Evolutionary conservation across 2,113 vertebrate genomes (phyloP), one percentile per base, ranked within the genome.

Genomic region (Perccottus glenii): DNA sequence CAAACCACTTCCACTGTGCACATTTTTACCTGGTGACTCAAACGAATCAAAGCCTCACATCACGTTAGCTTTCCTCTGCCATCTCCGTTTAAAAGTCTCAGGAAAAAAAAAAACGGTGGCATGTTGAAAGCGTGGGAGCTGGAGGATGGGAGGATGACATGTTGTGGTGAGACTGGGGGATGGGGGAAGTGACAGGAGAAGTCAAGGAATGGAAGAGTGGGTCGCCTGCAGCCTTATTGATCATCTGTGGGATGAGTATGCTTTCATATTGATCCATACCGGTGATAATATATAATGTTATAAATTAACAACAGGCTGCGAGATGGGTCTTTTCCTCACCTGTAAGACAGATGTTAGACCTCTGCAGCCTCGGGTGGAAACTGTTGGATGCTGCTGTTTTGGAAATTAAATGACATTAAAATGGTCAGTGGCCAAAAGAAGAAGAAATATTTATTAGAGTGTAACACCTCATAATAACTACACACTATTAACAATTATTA

Each of bases 81-180:
- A 27, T 8, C 38, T 40, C 38, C 8, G 5, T 40, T 40, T 5
- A 40, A 40, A 40, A 40, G 5, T 46, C 10, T 11, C 4, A 46
- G 12, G 12, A 11, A 46, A 11, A 11, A 46, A 11, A 11, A 46
- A 46, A 14, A 46, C 11, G 9, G 11, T 46, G 12, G 44, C 4
- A 11, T 46, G 44, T 33, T 80, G 70, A 82, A 81, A 76, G 83
- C 48, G 81, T 85, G 56, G 83, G 81, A 83, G 83, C 80, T 27
- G 66, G 9, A 66, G 68, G 68, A 58, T 44, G 53, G 70, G 44
- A 61, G 75, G 60, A 69, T 59, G 43, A 53, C 11, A 40, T 50
- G 9, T 4, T n/a, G 60, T 69, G 60, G 58, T 32, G 48, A 59
- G 73, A 71, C 55, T 46, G 66, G 50, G 74, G 56, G 40, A 58